Conservation (phyloP, 2,888 invertebrate genomes). For the Sepioteuthis lessoniana region DNA sequence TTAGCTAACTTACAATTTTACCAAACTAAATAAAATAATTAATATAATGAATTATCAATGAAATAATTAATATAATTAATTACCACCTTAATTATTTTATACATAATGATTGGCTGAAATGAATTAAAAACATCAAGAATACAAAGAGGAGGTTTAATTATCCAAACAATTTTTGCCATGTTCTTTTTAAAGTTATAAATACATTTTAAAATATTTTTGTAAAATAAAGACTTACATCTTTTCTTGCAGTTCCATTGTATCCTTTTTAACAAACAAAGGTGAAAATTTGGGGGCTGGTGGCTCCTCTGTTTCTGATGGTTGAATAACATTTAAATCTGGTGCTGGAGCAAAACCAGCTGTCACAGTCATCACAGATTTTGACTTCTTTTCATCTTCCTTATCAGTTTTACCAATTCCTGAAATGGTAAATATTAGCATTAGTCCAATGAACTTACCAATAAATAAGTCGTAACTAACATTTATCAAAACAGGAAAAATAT, state of each 20-base stretch:
- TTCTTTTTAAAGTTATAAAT: neutral
- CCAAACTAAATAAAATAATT: too few relatives aligned
- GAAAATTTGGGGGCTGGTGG: neutral
- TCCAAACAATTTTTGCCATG: too few relatives aligned
- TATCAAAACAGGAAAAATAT: neutral
- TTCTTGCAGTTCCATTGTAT: constrained; percentile 48
- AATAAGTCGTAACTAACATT: neutral
- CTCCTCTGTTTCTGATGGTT: neutral
- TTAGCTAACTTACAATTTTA: too few relatives aligned
- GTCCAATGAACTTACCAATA: neutral
- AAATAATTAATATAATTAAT: too few relatives aligned
- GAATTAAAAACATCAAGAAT: too few relatives aligned
- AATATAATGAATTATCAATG: too few relatives aligned
- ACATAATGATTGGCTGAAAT: too few relatives aligned
- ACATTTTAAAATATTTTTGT: neutral
- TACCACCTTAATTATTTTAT: too few relatives aligned
- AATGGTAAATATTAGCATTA: neutral
- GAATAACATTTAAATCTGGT: neutral
- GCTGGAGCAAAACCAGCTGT: neutral
- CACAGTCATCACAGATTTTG: neutral
- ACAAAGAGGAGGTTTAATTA: too few relatives aligned
- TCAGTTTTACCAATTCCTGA: neutral
- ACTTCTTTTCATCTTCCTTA: neutral
- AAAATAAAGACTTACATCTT: constrained; percentile 41
- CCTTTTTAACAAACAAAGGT: constrained; percentile 47